phyloP scores from a whole-genome alignment of 2,888 invertebrate species.

The Rhaphigaster nebulosa region DNA sequence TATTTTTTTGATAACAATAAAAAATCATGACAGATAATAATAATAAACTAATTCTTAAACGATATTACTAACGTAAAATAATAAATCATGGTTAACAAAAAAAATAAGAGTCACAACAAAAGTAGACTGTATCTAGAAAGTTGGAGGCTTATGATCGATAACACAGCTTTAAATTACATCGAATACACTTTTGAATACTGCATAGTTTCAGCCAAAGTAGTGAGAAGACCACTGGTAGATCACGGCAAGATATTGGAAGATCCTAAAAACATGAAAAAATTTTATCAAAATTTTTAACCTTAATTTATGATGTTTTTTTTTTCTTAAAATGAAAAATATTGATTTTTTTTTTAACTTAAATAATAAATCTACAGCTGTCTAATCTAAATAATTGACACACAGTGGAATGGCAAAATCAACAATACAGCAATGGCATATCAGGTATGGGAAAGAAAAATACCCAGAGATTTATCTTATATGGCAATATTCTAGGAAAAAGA shows the following conservation, averaged over 20 bases:
- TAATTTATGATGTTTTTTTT: not conserved
- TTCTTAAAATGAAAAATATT: not conserved
- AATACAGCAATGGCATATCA: no score
- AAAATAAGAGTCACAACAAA: not conserved
- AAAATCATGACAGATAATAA: not conserved
- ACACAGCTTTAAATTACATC: not conserved
- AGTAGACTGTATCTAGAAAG: not conserved
- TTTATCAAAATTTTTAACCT: not conserved
- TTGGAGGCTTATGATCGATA: not conserved
- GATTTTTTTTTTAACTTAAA: no score
- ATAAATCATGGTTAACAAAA: slow-evolving; percentile 34
- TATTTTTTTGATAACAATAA: not conserved
- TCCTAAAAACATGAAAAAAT: not conserved
- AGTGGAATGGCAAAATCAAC: no score
- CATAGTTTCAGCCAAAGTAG: slow-evolving; percentile 7
- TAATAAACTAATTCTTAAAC: not conserved
- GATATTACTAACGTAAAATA: not conserved
- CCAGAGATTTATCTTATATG: no score
- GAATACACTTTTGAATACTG: slow-evolving; percentile 15
- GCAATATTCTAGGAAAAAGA: no score
- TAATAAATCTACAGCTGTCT: no score
- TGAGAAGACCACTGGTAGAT: not conserved
- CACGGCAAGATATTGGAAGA: not conserved
- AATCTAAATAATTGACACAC: no score
- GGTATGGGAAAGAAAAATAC: no score